phyloP scores from a whole-genome alignment of 1,140 invertebrate species.

The Platyura marginata region DNA sequence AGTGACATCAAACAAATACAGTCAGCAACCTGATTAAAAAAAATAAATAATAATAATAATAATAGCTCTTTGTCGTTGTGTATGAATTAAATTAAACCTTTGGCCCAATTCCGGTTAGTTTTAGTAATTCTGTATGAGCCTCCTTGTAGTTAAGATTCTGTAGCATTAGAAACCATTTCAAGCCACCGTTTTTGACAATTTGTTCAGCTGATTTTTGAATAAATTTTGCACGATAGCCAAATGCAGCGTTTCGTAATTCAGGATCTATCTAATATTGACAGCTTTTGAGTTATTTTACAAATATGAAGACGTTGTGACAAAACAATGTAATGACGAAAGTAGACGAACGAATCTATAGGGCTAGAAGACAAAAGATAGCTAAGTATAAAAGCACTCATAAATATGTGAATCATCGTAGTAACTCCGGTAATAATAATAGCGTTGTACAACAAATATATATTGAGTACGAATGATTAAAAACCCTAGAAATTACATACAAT shows the following conservation, averaged over 20 bases:
- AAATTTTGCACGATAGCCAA: slow-evolving; percentile 84
- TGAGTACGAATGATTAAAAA: too few relatives aligned
- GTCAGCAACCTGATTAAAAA: slow-evolving; percentile 65
- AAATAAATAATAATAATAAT: slow-evolving; percentile 1
- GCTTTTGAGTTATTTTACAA: background rate
- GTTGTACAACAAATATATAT: too few relatives aligned
- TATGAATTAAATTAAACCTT: slow-evolving; percentile 41
- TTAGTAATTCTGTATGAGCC: slow-evolving; percentile 53
- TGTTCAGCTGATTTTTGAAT: slow-evolving; percentile 53
- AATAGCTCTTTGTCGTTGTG: background rate
- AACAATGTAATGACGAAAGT: too few relatives aligned
- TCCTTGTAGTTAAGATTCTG: slow-evolving; percentile 42
- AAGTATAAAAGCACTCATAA: too few relatives aligned
- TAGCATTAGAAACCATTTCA: slow-evolving; percentile 50
- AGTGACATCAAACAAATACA: slow-evolving; percentile 96
- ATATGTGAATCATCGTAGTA: too few relatives aligned
- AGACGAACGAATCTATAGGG: too few relatives aligned
- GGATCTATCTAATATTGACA: slow-evolving; percentile 36
- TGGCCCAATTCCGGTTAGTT: slow-evolving; percentile 68
- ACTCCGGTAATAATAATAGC: too few relatives aligned
- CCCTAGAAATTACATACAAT: too few relatives aligned
- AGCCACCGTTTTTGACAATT: slow-evolving; percentile 45
- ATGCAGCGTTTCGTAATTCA: slow-evolving; percentile 56
- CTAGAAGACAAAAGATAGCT: too few relatives aligned
- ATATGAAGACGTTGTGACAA: background rate